Evolutionary conservation across 2,888 invertebrate species (phyloP), one percentile per base, ranked within the genome.

Genomic region (Eristalinus sepulchralis): DNA sequence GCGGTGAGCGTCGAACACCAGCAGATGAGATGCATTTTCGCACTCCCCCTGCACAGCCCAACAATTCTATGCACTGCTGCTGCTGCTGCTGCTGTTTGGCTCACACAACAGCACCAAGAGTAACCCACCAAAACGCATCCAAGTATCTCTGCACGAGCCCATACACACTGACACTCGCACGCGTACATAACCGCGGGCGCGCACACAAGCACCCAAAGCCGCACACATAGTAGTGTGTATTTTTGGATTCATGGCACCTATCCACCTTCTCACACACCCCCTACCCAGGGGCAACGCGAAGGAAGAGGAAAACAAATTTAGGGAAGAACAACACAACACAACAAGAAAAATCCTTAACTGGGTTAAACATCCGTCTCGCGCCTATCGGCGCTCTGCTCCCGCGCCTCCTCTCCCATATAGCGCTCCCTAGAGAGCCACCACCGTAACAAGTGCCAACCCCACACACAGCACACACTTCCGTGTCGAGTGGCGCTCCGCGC

Each of bases 241-340:
- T 85, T 85, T 84, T 84, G 84, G 80, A 84, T 80, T 55, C 76
- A 81, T 63, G 57, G 71, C 62, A 84, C 80, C 84, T 76, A 72
- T 33, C 24, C 20, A 55, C 53, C 27, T 17, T 47, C 17, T 47
- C 47, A 47, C 10, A 53, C 73, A 75, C 68, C 68, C 81, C 68
- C 81, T 76, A 75, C 70, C 82, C 76, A 1, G 1, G 17, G 47
- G 47, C 47, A 47, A 47, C 47, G 47, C 17, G 47, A 47, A 47
- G 47, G 47, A 47, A 47, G 47, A 47, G 47, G 47, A 47, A 47
- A 22, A 47, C 71, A 33, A 60, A 31, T 6, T 63, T 47, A 47
- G 47, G 47, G 47, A 47, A 47, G 57, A 34, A 70, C n/a, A 39
- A 36, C 0, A 55, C 2, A 64, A 34, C n/a, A 27, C 27, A 59